phyloP scores from a whole-genome alignment of 2,888 invertebrate genomes.

The Cheilosia scutellata region DNA sequence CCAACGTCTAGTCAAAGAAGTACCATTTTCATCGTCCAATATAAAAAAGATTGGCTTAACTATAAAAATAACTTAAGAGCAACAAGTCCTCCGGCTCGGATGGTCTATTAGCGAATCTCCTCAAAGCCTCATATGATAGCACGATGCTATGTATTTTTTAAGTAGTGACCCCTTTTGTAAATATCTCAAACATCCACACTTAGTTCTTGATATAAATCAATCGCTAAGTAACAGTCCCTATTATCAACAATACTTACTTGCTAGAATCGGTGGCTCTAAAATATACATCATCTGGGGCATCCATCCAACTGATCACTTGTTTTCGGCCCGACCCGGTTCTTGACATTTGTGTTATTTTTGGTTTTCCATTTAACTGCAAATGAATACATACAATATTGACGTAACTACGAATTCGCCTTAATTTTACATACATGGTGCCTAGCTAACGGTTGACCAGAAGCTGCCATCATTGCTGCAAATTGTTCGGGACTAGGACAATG shows the following conservation, averaged over 20 bases:
- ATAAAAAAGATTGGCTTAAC: too few relatives aligned
- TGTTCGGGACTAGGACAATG: constrained; percentile 89
- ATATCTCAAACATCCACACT: too few relatives aligned
- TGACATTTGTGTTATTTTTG: constrained; percentile 91
- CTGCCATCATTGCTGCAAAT: constrained; percentile 89
- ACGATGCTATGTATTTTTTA: too few relatives aligned
- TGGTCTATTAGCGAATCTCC: too few relatives aligned
- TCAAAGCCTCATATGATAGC: too few relatives aligned
- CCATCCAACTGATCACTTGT: constrained; percentile 98
- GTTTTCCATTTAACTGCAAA: constrained; percentile 91
- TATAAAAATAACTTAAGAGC: too few relatives aligned
- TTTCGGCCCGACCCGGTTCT: constrained; percentile 91
- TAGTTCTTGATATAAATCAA: too few relatives aligned
- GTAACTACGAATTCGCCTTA: background rate
- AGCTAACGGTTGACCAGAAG: constrained; percentile 88
- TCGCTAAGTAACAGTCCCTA: too few relatives aligned
- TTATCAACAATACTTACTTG: constrained; percentile 88
- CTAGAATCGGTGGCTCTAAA: constrained; percentile 95
- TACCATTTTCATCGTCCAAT: too few relatives aligned
- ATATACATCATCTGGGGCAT: constrained; percentile 98
- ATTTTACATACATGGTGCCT: constrained; percentile 87
- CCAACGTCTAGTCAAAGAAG: too few relatives aligned
- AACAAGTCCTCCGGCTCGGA: too few relatives aligned
- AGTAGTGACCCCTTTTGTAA: too few relatives aligned
- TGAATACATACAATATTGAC: constrained; percentile 11